phyloP scores from a whole-genome alignment of 2,888 invertebrate species.

The Heliconius ismenius region DNA sequence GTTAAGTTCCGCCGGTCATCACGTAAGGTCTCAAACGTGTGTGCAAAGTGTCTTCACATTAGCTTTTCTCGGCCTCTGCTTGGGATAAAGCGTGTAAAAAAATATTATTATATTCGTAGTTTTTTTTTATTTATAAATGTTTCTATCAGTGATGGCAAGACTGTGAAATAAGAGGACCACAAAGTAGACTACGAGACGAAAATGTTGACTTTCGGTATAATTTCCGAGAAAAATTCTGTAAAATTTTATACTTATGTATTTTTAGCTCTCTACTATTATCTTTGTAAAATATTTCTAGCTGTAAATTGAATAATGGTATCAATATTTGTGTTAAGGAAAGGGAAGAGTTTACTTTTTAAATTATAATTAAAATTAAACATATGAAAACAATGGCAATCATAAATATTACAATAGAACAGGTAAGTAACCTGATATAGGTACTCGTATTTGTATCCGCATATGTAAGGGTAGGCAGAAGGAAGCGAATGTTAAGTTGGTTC shows the following conservation, averaged over 20 bases:
- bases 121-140: neutral
- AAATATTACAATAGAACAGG: neutral
- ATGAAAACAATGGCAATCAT: neutral
- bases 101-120: neutral
- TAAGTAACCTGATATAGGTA: too few species aligned
- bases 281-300: slow-evolving; percentile 5
- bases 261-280: slow-evolving; percentile 3
- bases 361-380: neutral
- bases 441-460: too few species aligned
- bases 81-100: too few species aligned
- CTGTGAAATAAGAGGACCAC: neutral
- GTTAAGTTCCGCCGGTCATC: neutral
- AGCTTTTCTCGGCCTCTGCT: too few species aligned
- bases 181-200: neutral
- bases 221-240: neutral
- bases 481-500: too few species aligned
- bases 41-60: neutral
- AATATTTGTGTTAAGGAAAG: neutral
- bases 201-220: slow-evolving; percentile 9
- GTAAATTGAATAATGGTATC: neutral
- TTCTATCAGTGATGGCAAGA: neutral
- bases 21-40: neutral
- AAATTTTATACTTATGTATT: slow-evolving; percentile 5
- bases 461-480: too few species aligned
- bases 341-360: neutral